These are phyloP conservation scores for Synergus umbraculus DNA, from an alignment of 2,888 invertebrate genomes.

Conservation along the genomic window DNA sequence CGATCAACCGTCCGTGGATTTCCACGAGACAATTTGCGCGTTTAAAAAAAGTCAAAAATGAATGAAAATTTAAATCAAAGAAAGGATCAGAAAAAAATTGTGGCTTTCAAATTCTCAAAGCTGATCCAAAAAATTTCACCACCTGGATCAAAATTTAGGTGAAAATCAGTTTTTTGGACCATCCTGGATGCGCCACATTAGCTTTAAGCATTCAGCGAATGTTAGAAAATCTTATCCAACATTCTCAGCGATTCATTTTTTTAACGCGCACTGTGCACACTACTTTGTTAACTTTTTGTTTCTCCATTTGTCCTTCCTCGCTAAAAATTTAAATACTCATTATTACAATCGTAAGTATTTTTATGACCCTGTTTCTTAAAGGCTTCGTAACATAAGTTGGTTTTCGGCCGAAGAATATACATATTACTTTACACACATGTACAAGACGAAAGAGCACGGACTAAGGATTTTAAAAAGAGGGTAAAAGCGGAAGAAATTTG, in stretches of 20 bases:
- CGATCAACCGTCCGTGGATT: conserved; percentile 43
- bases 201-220: conserved; percentile 18
- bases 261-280: conserved; percentile 37
- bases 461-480: conserved; percentile 33
- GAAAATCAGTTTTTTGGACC: not conserved
- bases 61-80: not conserved
- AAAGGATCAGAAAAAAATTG: conserved; percentile 2
- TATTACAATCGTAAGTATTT: conserved; percentile 65
- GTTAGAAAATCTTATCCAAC: not conserved
- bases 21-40: conserved; percentile 33
- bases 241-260: conserved; percentile 22
- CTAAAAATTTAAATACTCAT: conserved; percentile 64
- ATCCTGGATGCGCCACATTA: not conserved
- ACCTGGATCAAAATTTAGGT: too few relatives aligned
- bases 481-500: conserved; percentile 2
- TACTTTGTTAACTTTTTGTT: conserved; percentile 43
- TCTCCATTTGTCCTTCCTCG: conserved; percentile 50
- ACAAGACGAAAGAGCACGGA: conserved; percentile 40
- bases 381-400: conserved; percentile 68
- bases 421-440: conserved; percentile 38
- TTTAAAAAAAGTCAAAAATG: not conserved
- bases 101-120: not conserved
- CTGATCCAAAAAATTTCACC: not conserved
- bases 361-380: conserved; percentile 70
- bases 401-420: conserved; percentile 58